These are phyloP conservation scores for Otolemur garnettii DNA, from an alignment of 2,113 vertebrate genomes.

Conservation along the genomic window DNA sequence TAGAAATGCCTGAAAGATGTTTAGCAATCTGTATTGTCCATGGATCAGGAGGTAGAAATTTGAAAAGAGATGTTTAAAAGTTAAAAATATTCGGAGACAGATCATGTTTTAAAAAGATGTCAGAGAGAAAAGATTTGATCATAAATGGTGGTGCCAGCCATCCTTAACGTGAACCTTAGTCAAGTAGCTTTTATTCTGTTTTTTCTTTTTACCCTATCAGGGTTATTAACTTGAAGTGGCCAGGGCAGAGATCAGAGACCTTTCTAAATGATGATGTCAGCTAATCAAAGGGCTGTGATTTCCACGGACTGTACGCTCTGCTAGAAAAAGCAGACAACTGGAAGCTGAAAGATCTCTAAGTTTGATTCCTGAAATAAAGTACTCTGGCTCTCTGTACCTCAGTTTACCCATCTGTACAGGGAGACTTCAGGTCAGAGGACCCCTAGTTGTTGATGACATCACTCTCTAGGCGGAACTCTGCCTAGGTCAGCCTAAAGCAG, in stretches of 20 bases:
- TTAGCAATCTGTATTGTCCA: background rate
- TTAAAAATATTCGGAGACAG: slow-evolving; percentile 50
- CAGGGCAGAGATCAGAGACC: background rate
- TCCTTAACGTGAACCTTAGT: background rate
- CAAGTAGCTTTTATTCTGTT: background rate
- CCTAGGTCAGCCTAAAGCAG: no score
- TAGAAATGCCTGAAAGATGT: slow-evolving; percentile 61
- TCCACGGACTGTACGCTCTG: background rate
- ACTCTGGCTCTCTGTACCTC: background rate
- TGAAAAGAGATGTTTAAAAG: slow-evolving; percentile 39
- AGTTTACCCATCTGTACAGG: background rate
- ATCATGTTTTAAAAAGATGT: slow-evolving; percentile 35
- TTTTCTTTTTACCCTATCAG: slow-evolving; percentile 24
- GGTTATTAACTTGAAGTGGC: background rate
- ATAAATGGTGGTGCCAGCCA: background rate
- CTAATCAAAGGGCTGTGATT: background rate
- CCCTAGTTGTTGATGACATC: background rate
- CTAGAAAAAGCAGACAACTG: background rate
- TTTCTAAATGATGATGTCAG: background rate
- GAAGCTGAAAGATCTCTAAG: background rate
- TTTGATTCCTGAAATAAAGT: background rate
- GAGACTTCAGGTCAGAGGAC: background rate
- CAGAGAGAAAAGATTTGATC: background rate
- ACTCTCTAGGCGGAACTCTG: background rate
- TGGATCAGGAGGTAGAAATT: slow-evolving; percentile 35